phyloP scores from a whole-genome alignment of 1,140 invertebrate species.

The Halesus radiatus region DNA sequence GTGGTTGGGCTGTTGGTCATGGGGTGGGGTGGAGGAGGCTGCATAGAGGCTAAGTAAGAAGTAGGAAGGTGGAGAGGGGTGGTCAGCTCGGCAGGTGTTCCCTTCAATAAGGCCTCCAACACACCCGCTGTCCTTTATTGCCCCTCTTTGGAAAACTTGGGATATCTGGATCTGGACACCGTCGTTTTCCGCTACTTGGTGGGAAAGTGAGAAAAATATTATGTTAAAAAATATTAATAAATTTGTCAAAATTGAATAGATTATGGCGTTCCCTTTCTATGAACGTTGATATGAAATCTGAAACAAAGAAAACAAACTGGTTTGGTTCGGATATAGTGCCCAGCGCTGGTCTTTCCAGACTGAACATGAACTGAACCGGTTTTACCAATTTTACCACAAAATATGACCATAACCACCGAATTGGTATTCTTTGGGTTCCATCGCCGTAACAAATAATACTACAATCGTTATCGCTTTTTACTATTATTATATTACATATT shows the following conservation, averaged over 20 bases:
- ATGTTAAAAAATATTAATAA: background rate
- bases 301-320: too few species aligned
- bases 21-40: background rate
- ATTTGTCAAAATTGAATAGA: background rate
- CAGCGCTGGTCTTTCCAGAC: too few species aligned
- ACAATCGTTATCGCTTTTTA: too few species aligned
- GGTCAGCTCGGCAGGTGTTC: constrained; percentile 48
- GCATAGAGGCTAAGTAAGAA: background rate
- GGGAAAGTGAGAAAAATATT: constrained; percentile 4
- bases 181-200: background rate
- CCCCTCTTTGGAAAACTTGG: constrained; percentile 27
- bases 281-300: too few species aligned
- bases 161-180: constrained; percentile 22
- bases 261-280: background rate
- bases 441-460: too few species aligned
- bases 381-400: too few species aligned
- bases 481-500: too few species aligned
- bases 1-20: too few species aligned
- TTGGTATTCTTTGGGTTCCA: too few species aligned
- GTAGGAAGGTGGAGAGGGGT: constrained; percentile 14
- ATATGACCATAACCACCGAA: too few species aligned
- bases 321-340: too few species aligned
- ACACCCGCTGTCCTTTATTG: constrained; percentile 56
- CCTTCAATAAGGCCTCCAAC: constrained; percentile 51
- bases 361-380: too few species aligned